phyloP scores from a whole-genome alignment of 2,797 vertebrate species.

The Molossus alvarezi region DNA sequence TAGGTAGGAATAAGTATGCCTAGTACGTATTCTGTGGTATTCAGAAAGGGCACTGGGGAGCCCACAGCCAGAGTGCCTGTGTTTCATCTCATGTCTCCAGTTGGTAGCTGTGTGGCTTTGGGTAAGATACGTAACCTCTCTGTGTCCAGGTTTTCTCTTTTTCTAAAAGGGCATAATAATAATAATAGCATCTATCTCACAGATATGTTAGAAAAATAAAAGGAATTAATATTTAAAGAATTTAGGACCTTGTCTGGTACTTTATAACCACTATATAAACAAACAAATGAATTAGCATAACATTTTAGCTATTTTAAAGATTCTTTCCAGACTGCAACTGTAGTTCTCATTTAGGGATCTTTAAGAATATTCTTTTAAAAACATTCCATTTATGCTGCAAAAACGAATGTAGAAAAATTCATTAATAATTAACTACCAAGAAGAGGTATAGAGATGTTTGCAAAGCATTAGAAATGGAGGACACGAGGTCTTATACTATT shows the following conservation, averaged over 20 bases:
- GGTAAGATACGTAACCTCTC: neutral
- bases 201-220: neutral
- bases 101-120: neutral
- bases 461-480: neutral
- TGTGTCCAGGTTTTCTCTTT: neutral
- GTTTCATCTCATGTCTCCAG: neutral
- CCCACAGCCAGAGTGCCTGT: accelerated
- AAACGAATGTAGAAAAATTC: slow-evolving; percentile 2
- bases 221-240: neutral
- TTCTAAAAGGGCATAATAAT: neutral
- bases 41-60: neutral
- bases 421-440: neutral
- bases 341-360: neutral
- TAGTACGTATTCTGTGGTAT: neutral
- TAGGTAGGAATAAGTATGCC: neutral
- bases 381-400: neutral
- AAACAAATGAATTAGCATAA: neutral
- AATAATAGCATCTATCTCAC: neutral
- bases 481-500: neutral
- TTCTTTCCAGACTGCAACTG: slow-evolving; percentile 30
- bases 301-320: slow-evolving; percentile 36
- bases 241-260: neutral
- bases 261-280: neutral
- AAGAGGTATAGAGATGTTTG: neutral
- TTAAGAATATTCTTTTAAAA: slow-evolving; percentile 16